Evolutionary conservation across 2,797 vertebrate genomes (phyloP), one percentile per base, ranked within the genome.

Genomic region (Karalla daura): DNA sequence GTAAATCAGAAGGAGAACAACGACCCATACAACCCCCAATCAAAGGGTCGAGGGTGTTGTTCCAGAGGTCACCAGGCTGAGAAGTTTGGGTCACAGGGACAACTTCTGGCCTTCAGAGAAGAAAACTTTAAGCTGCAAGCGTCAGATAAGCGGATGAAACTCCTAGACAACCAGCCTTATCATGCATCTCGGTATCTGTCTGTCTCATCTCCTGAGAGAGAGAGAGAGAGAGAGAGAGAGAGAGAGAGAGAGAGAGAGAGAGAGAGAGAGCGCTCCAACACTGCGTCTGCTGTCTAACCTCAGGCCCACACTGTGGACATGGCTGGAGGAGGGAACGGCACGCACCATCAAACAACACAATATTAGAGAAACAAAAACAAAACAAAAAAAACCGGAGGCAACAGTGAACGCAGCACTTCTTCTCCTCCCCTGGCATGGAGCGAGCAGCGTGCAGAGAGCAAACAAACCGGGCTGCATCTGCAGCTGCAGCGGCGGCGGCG

Each of bases 261-360:
- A 54, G 35, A 37, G 32, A 10, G 3, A 12, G 32, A 12, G 15
- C 54, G 56, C 52, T 45, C n/a, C 4, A 37, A 12, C 40, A 5
- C 14, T 2, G 1, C 4, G 15, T 53, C n/a, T 54, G 46, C 17
- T 54, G 32, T 30, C 63, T 60, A 18, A 61, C 45, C 58, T 40
- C 47, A 63, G 64, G 51, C 53, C 72, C 44, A 23, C 12, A 23
- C 28, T 69, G 70, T 9, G 74, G 62, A 46, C 64, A 33, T 72
- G 41, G 58, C 55, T 70, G 66, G 61, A 80, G 76, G 66, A 61
- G 41, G 61, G 77, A 62, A 53, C 55, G 21, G 50, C 55, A 50
- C n/a, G n/a, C 68, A 60, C 56, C 36, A 21, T 49, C 63, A 78
- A 70, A 65, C n/a, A n/a, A n/a, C n/a, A n/a, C n/a, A n/a, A n/a